These are phyloP conservation scores for Masticophis lateralis DNA, from an alignment of 2,797 vertebrate genomes.

Conservation along the genomic window DNA sequence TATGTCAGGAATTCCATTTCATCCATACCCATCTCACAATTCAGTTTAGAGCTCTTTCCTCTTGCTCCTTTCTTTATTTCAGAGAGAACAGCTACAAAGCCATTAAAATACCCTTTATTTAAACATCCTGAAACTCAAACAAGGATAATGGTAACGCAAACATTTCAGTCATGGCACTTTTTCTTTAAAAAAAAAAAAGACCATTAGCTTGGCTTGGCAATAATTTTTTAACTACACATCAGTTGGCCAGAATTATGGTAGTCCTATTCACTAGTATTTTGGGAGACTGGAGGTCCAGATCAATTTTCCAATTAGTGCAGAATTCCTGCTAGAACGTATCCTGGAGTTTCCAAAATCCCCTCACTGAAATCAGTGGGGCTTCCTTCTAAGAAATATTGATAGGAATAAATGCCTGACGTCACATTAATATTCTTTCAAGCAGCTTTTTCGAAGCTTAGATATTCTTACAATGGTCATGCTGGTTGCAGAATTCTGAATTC, in stretches of 20 bases:
- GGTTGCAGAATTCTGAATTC: background rate
- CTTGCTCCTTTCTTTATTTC: background rate
- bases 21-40: background rate
- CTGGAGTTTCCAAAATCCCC: background rate
- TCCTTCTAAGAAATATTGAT: background rate
- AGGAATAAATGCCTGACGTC: background rate
- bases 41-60: background rate
- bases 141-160: background rate
- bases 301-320: background rate
- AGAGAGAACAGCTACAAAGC: background rate
- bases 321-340: background rate
- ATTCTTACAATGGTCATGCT: background rate
- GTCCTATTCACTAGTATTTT: background rate
- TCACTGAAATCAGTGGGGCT: background rate
- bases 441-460: background rate
- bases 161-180: background rate
- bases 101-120: background rate
- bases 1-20: background rate
- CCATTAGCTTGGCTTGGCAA: background rate
- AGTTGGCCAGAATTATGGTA: background rate
- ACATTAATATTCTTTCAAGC: background rate
- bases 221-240: background rate
- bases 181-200: background rate
- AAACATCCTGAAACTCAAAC: background rate
- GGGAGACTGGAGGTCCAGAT: background rate